These are phyloP conservation scores for Tachuris rubrigastra DNA, from an alignment of 2,113 vertebrate genomes.

Conservation along the genomic window DNA sequence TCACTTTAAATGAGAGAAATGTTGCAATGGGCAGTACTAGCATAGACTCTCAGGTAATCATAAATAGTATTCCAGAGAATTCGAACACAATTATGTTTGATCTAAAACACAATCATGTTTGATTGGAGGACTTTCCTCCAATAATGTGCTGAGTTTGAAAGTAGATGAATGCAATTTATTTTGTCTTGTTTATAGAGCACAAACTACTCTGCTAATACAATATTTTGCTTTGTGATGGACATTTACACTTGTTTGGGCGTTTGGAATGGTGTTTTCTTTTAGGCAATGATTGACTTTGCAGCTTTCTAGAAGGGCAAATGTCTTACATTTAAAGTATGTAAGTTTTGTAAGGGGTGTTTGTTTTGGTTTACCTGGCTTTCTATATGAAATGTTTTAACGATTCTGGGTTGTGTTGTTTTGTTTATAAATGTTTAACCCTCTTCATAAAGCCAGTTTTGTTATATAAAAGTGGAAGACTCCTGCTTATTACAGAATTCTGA, in stretches of 20 bases:
- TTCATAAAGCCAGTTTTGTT: background rate
- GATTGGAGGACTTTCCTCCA: background rate
- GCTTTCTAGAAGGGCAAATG: background rate
- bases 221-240: background rate
- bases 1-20: background rate
- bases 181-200: background rate
- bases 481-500: background rate
- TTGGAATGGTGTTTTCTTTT: background rate
- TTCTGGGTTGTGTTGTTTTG: background rate
- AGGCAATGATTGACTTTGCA: background rate
- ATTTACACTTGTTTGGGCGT: background rate
- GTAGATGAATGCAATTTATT: background rate
- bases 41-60: background rate
- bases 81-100: background rate
- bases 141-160: background rate
- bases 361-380: background rate
- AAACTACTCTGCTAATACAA: background rate
- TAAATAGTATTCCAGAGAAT: background rate
- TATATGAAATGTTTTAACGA: background rate
- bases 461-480: background rate
- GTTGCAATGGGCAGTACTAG: background rate
- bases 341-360: background rate
- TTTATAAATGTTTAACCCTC: background rate
- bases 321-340: background rate
- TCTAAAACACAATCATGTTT: background rate